A percentile compares a stretch with the other conserved stretches of the same genome.
These are phyloP conservation scores for Zapus hudsonius DNA, from an alignment of 2,113 vertebrate genomes.

Conservation along the genomic window DNA sequence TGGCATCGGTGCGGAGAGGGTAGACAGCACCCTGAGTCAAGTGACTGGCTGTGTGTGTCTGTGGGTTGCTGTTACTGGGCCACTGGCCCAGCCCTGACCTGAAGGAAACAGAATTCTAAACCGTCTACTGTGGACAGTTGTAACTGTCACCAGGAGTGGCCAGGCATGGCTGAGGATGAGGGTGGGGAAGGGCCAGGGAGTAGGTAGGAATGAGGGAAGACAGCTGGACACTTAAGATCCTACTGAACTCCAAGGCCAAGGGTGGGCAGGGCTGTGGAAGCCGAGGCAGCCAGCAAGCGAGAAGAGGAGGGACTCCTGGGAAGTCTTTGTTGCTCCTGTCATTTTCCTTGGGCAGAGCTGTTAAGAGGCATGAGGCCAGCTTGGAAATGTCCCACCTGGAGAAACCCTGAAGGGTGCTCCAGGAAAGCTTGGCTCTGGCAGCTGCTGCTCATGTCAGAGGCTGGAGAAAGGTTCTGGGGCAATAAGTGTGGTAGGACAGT, in stretches of 20 bases:
- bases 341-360: too few relatives aligned
- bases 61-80: background rate
- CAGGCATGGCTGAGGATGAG: background rate
- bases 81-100: too few relatives aligned
- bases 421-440: too few relatives aligned
- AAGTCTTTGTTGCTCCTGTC: background rate
- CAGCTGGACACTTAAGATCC: background rate
- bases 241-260: background rate
- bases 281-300: background rate
- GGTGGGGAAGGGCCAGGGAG: fast-evolving
- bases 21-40: background rate
- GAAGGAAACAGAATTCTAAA: background rate
- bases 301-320: background rate
- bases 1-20: background rate
- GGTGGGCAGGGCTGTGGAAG: background rate
- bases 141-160: background rate
- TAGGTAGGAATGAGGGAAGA: background rate
- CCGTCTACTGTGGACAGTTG: background rate
- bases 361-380: too few relatives aligned
- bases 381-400: background rate
- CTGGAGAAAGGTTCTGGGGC: background rate
- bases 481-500: background rate
- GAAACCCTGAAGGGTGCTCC: background rate
- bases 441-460: background rate
- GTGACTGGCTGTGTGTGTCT: background rate